Percentiles rank a stretch among this genome's conserved stretches.
Conservation (phyloP, 1,140 invertebrate genomes). For the Lordiphosa mommai region DNA sequence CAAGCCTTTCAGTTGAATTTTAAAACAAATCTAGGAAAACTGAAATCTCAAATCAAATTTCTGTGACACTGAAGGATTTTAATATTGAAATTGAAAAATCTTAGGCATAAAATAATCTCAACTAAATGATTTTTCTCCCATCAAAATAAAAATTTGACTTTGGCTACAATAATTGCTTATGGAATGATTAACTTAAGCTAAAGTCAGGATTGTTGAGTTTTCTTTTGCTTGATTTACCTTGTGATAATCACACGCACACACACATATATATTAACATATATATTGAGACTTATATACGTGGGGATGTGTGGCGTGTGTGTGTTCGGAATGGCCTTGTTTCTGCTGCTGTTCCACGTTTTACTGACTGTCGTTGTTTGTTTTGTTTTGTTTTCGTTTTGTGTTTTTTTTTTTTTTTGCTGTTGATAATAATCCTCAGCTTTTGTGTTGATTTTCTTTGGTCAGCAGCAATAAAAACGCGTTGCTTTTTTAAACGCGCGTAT, state of each 20-base stretch:
- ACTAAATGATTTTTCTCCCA: neutral
- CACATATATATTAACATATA: conserved; percentile 12
- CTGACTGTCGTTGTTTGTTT: conserved; percentile 25
- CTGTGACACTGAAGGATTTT: no score
- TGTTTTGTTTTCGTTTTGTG: conserved; percentile 31
- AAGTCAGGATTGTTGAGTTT: conserved; percentile 18
- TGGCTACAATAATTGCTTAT: conserved; percentile 8
- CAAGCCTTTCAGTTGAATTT: no score
- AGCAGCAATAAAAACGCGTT: conserved; percentile 43
- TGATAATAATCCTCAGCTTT: conserved; percentile 47
- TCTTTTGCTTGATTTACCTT: conserved; percentile 56
- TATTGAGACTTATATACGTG: conserved; percentile 6
- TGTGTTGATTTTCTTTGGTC: conserved; percentile 28
- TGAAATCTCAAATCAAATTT: no score
- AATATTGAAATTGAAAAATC: no score
- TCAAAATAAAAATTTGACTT: conserved; percentile 12
- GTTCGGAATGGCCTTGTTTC: conserved; percentile 6
- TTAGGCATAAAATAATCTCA: no score
- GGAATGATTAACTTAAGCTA: conserved; percentile 38
- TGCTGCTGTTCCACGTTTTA: conserved; percentile 14
- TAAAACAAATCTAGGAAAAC: no score
- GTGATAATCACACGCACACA: conserved; percentile 27
- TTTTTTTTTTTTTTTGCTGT: conserved; percentile 19
- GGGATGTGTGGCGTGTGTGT: conserved; percentile 6
- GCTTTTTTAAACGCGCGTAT: conserved; percentile 35